Evolutionary conservation across 2,113 vertebrate species (phyloP), one percentile per base, ranked within the genome.

Genomic region (Tragelaphus imberbis): DNA sequence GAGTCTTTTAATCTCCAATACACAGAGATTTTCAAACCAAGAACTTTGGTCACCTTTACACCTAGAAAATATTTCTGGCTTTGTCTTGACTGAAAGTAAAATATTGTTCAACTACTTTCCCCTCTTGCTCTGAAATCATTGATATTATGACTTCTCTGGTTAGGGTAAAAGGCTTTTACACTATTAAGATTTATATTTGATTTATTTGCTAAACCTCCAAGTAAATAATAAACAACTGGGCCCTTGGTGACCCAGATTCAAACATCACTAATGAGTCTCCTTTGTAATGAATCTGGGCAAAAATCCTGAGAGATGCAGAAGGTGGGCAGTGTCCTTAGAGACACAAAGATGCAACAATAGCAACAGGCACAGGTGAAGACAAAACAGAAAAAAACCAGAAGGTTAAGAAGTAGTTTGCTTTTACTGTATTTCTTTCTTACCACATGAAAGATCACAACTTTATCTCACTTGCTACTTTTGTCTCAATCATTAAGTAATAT

Each of bases 321-420:
- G 11, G n/a, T 55, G 71, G 88, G 6, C 89, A 94, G 81, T 94
- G 97, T 90, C 92, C 90, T 93, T 47, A 56, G 90, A 88, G 96
- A 96, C 25, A 55, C 16, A 56, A 68, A 93, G 6, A 68, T 53
- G 19, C 28, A 79, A 47, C 6, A 36, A 40, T 61, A 93, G 56
- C 75, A 65, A 90, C 55, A 91, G n/a, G 10, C 23, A 12, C 16
- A 58, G 90, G 13, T 55, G 56, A n/a, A 55, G 30, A 71, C 19
- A 49, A 2, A 56, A 49, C 8, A 59, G 13, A 23, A 2, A 55
- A 94, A 61, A 5, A 36, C 4, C 36, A 88, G 27, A 30, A 28
- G 23, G 15, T 79, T n/a, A 77, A 49, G n/a, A 84, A 30, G 7
- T 6, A 56, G 2, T 55, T 21, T 84, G 28, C 1, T 2, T 88